Evolutionary conservation across 2,113 vertebrate genomes (phyloP).

Genomic region (Labrus mixtus): DNA sequence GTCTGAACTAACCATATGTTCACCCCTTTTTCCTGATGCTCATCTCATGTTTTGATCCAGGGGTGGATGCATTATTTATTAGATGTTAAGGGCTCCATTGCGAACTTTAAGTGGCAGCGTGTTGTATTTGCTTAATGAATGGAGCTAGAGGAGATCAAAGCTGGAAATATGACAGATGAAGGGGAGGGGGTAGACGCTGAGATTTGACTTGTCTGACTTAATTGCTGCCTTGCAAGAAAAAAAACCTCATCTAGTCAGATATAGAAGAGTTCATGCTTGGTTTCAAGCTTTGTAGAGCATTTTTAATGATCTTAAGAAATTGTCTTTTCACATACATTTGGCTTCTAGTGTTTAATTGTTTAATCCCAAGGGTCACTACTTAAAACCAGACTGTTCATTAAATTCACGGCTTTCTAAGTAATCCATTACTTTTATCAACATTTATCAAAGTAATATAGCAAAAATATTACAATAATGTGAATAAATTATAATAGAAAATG

Average conservation of each 20-base stretch:
- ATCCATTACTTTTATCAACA: neutral
- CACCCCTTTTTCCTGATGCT: conserved; percentile 52
- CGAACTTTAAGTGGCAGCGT: conserved; percentile 77
- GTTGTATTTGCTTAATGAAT: conserved; percentile 80
- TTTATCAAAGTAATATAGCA: neutral
- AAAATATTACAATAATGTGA: no score
- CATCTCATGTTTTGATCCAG: conserved; percentile 67
- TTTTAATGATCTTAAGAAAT: conserved; percentile 27
- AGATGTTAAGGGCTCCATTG: conserved; percentile 75
- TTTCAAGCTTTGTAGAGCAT: conserved; percentile 36
- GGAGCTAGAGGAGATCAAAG: conserved; percentile 78
- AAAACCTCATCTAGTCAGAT: conserved; percentile 58
- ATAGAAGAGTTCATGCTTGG: conserved; percentile 60
- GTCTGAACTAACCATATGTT: conserved; percentile 29
- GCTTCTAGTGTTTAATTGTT: conserved; percentile 5
- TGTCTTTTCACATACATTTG: conserved; percentile 21
- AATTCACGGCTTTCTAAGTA: neutral
- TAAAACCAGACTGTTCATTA: neutral
- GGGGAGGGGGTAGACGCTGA: conserved; percentile 57
- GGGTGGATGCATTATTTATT: conserved; percentile 77
- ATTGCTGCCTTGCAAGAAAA: conserved; percentile 67
- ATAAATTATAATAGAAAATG: neutral
- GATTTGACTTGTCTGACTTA: conserved; percentile 73
- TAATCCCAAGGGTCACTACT: neutral
- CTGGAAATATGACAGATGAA: conserved; percentile 70